Conservation (phyloP, 2,113 vertebrate genomes). For the Nanorana parkeri region DNA sequence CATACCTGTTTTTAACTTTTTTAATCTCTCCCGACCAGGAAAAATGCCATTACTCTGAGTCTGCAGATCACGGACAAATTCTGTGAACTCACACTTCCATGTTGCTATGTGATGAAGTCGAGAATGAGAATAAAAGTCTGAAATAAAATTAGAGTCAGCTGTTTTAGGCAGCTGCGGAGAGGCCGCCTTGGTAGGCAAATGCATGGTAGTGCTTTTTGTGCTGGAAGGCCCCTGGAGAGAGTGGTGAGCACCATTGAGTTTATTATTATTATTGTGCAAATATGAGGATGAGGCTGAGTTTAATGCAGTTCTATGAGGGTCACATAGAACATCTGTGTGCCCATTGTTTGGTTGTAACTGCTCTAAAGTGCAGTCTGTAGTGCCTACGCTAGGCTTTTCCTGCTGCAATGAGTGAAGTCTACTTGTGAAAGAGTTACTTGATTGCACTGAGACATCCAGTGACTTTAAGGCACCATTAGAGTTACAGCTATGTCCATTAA, state of each 20-base stretch:
- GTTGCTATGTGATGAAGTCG: conserved; percentile 96
- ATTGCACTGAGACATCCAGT: conserved; percentile 73
- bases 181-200: conserved; percentile 66
- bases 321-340: conserved; percentile 63
- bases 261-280: conserved; percentile 76
- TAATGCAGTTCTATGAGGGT: conserved; percentile 73
- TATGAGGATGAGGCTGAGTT: conserved; percentile 67
- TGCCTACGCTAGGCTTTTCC: conserved; percentile 65
- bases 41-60: conserved; percentile 80
- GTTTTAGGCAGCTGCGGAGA: conserved; percentile 71
- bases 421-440: conserved; percentile 64
- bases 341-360: conserved; percentile 70
- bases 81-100: conserved; percentile 91
- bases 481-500: conserved; percentile 82
- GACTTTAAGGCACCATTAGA: conserved; percentile 95
- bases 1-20: conserved; percentile 82
- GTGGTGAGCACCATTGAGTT: conserved; percentile 89
- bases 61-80: conserved; percentile 91
- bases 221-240: conserved; percentile 79
- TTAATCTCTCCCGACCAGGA: conserved; percentile 91
- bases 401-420: conserved; percentile 66
- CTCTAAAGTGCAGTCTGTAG: conserved; percentile 72
- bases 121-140: conserved; percentile 92
- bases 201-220: conserved; percentile 79
- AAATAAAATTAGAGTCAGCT: conserved; percentile 86